Evolutionary conservation across 2,113 vertebrate species (phyloP), one percentile per base, ranked within the genome.

Genomic region (Cyprinodon variegatus): DNA sequence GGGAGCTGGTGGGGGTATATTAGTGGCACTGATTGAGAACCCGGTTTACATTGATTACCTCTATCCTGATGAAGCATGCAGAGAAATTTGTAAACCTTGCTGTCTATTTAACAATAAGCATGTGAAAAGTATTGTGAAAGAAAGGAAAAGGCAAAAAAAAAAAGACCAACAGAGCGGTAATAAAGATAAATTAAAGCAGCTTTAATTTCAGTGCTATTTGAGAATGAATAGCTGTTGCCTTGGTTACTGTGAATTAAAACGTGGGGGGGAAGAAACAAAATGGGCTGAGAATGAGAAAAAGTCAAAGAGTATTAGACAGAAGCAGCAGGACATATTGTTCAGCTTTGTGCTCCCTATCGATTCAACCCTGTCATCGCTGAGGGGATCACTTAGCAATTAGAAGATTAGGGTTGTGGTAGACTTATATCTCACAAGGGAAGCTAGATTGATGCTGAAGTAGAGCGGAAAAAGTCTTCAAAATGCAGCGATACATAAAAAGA

Each of bases 361-460:
- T 90, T 79, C 78, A 76, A 63, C 83, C 78, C 79, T 64, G 82
- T 81, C 89, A 81, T 86, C 20, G 70, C 72, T 86, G 68, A 89
- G 89, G 22, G 79, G 70, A 40, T 83, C 75, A 77, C 76, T 87
- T 82, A 83, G 79, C 86, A 86, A 91, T 92, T 89, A 86, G 83
- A 70, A 84, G 85, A 89, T 90, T 84, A 89, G 81, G 82, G 71
- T 78, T 72, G 81, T 68, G 76, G 72, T 68, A 57, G 50, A 2
- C 20, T 20, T n/a, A n/a, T 83, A 79, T 89, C 88, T 78, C 79
- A 37, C 48, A 45, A n/a, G 43, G 80, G 79, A 77, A 85, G 77
- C 72, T 75, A 76, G 74, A 53, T 7, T 74, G 64, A 61, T 68
- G 62, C 60, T 57, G 17, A 57, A 70, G 10, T 20, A 48, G 68